Evolutionary conservation across 2,113 vertebrate species (phyloP), one percentile per base, ranked within the genome.

Genomic region (Apistogramma diplotaenia): DNA sequence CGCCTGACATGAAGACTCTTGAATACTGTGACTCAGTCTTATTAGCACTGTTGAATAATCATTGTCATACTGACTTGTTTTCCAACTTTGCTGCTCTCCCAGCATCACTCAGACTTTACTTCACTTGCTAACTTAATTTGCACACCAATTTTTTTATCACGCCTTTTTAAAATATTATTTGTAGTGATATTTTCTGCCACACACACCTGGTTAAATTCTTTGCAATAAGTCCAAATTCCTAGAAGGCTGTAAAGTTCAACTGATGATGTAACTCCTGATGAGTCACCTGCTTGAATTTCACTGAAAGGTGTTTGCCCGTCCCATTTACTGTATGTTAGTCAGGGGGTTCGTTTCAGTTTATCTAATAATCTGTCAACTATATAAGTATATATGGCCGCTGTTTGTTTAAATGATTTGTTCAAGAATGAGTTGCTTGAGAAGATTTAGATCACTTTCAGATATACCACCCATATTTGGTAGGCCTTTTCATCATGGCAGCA

Each of bases 91-190:
- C 57, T 73, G 35, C 72, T 37, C 5, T 25, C 18, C 9, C 2
- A 43, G 18, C 11, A n/a, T 9, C 40, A 27, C 16, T 60, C 25
- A 40, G 35, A 31, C 31, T 72, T 55, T 49, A 7, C 13, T 6
- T 79, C 10, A n/a, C 16, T 67, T 27, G 13, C 13, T 67, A 46
- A 70, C 3, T 27, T 16, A 7, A 70, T n/a, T 49, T 49, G 43
- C 62, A 29, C 23, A 70, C 49, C 40, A 16, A 4, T 8, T 13
- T 46, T 15, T 8, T 43, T 12, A 29, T 40, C 23, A 49, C 9
- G 10, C 25, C 23, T 46, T 27, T 2, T 0, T 0, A 4, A 33
- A 2, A 61, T 33, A 5, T 3, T 3, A 25, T 43, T 65, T 18
- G 15, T 8, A 27, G 16, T 5, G 25, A 46, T 6, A 67, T 43